These are phyloP conservation scores for Zootoca vivipara DNA, from an alignment of 2,113 vertebrate species.

Conservation along the genomic window DNA sequence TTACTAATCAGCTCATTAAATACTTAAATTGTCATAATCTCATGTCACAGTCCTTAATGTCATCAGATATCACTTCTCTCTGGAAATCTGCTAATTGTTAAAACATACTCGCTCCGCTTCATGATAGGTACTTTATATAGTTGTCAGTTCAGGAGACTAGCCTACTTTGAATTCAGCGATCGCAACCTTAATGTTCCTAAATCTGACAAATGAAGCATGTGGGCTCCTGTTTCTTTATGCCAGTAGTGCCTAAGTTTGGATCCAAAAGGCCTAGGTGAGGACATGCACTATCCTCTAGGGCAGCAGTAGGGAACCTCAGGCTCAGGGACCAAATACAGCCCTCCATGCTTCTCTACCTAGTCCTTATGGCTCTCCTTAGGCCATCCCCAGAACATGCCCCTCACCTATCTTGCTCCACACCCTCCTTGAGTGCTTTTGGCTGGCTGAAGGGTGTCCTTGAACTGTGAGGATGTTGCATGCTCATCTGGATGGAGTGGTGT, in stretches of 20 bases:
- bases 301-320: too few relatives aligned
- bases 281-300: background rate
- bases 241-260: background rate
- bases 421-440: too few relatives aligned
- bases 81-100: conserved; percentile 24
- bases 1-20: conserved; percentile 36
- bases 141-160: background rate
- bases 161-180: background rate
- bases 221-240: background rate
- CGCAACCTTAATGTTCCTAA: background rate
- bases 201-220: background rate
- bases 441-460: too few relatives aligned
- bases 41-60: conserved; percentile 38
- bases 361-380: too few relatives aligned
- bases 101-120: background rate
- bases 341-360: too few relatives aligned
- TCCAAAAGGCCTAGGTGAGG: too few relatives aligned
- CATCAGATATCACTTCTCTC: conserved; percentile 23
- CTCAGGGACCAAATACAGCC: too few relatives aligned
- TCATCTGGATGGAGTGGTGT: too few relatives aligned
- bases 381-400: too few relatives aligned
- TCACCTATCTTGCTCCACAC: too few relatives aligned
- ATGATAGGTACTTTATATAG: background rate
- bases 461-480: too few relatives aligned
- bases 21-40: conserved; percentile 36